Evolutionary conservation across 2,888 invertebrate species (phyloP), one percentile per base, ranked within the genome.

Genomic region (Tiphia femorata): DNA sequence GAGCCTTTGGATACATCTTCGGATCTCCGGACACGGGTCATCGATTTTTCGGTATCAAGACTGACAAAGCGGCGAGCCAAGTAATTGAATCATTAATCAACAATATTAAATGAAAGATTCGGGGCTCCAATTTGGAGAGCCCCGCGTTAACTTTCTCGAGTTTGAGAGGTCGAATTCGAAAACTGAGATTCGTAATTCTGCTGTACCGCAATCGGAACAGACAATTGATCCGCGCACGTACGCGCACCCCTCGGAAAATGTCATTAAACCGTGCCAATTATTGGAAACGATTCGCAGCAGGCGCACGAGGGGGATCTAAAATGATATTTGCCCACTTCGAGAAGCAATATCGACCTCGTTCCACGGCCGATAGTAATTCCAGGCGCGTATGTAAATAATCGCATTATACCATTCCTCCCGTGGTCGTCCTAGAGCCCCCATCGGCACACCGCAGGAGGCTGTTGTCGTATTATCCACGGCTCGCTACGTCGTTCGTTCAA

Each of bases 1-100:
- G 99, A 67, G 98, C 99, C 0, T 99, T 99, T 84, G 99, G 99
- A 2, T 98, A 98, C 81, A 96, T 99, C 75, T 98, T 95, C 84
- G 98, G 98, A 3, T 94, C 96, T 2, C 96, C 97, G 0, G 96
- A 96, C 80, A 96, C 95, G 47, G 97, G 97, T 0, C 98, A 98
- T 86, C 89, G 97, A 65, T 99, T 98, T 87, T 98, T 97, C 86
- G 98, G 97, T 58, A 98, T 99, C 79, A 99, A 99, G 88, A 98
- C 98, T 75, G 98, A 97, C 85, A 97, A 97, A 85, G 94, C 96
- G 67, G 97, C 97, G 78, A 95, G 92, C 87, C 96, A 93, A 90
- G 94, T 92, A 84, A 16, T 16, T 17, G 17, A 8, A 25, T 25
- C 25, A 25, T 6, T 25, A 5, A 6, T 8, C 6, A 25, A 25